phyloP scores from a whole-genome alignment of 1,140 invertebrate species.

The Drosophila lacertosa region DNA sequence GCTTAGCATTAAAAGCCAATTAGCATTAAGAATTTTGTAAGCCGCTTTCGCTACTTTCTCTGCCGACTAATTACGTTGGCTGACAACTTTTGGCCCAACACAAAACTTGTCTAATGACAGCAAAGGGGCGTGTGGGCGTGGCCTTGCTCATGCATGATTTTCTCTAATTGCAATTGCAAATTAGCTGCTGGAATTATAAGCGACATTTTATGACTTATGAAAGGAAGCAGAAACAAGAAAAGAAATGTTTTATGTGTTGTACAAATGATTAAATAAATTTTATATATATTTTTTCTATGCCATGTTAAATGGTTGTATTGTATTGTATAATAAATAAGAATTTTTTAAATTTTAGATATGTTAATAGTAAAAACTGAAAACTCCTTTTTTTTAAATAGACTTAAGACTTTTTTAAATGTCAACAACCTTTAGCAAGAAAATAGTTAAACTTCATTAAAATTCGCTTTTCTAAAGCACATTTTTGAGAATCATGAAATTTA shows the following conservation, averaged over 20 bases:
- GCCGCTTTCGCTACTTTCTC: conserved; percentile 15
- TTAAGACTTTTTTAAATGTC: no score
- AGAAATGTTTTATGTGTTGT: neutral
- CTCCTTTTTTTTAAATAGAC: no score
- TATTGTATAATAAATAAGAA: no score
- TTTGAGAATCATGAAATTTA: no score
- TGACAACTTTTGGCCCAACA: conserved; percentile 52
- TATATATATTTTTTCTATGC: no score
- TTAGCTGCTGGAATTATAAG: conserved; percentile 7
- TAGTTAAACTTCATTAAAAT: no score
- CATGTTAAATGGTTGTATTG: no score
- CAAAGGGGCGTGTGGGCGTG: conserved; percentile 24
- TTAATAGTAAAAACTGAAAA: no score
- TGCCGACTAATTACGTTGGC: conserved; percentile 65
- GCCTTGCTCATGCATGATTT: conserved; percentile 20
- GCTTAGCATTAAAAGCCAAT: conserved; percentile 70
- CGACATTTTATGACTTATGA: neutral
- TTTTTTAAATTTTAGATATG: no score
- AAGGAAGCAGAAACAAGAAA: neutral
- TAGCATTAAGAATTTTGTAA: conserved; percentile 68
- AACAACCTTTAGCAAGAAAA: no score
- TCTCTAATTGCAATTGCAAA: conserved; percentile 65
- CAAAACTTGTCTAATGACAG: conserved; percentile 75
- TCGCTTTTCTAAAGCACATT: no score
- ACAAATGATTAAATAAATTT: no score